These are phyloP conservation scores for Chrysolina oricalcia DNA, from an alignment of 2,888 invertebrate genomes.

Conservation along the genomic window DNA sequence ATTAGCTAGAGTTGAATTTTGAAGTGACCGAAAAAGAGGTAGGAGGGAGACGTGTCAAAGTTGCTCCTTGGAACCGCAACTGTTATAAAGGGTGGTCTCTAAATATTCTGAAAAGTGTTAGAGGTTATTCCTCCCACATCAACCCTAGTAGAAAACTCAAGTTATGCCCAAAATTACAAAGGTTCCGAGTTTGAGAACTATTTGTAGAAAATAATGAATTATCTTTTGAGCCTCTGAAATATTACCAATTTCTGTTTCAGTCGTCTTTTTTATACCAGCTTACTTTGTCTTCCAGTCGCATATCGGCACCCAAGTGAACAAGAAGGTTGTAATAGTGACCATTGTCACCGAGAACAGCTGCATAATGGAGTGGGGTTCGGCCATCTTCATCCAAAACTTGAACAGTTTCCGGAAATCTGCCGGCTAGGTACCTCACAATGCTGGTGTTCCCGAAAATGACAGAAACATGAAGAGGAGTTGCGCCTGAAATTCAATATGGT, in stretches of 20 bases:
- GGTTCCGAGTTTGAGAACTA: no score
- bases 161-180: no score
- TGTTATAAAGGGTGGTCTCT: no score
- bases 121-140: no score
- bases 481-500: constrained; percentile 71
- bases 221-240: no score
- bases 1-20: no score
- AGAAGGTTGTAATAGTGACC: constrained; percentile 91
- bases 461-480: constrained; percentile 91
- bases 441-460: constrained; percentile 89
- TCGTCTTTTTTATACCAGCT: not conserved
- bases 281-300: constrained; percentile 88
- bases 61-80: no score
- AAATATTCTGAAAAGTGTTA: not conserved
- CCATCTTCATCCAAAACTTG: constrained; percentile 83
- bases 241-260: no score
- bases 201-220: no score
- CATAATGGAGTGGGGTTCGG: constrained; percentile 91
- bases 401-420: constrained; percentile 90
- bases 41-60: no score
- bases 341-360: constrained; percentile 88
- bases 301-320: constrained; percentile 89
- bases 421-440: constrained; percentile 82
- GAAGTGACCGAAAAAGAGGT: no score
- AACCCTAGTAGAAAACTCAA: no score